Evolutionary conservation across 1,140 invertebrate species (phyloP).

Genomic region (Riptortus pedestris): DNA sequence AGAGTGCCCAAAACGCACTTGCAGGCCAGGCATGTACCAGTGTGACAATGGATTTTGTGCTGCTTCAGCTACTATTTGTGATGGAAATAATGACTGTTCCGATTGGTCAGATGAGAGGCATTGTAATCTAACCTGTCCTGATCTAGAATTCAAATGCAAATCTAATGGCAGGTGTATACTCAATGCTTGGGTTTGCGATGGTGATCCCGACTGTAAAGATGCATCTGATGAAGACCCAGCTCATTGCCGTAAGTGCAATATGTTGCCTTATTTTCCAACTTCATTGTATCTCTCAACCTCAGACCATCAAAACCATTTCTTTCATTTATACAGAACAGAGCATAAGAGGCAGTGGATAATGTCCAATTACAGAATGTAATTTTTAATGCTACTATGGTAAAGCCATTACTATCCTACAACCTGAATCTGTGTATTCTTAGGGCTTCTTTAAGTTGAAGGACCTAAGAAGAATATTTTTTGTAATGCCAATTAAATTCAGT

Average conservation of each 20-base stretch:
- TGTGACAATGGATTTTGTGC: constrained; percentile 89
- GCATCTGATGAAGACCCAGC: constrained; percentile 82
- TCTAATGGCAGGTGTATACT: constrained; percentile 85
- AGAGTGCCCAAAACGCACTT: constrained; percentile 64
- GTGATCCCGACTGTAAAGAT: constrained; percentile 89
- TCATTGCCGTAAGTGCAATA: constrained; percentile 63
- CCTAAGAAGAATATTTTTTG: no score
- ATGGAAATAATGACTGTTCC: constrained; percentile 81
- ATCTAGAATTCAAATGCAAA: constrained; percentile 87
- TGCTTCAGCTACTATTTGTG: constrained; percentile 82
- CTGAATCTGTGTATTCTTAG: no score
- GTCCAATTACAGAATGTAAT: no score
- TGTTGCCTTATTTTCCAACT: no score
- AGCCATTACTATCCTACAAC: no score
- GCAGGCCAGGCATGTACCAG: constrained; percentile 82
- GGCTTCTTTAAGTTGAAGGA: no score
- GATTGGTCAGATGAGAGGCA: constrained; percentile 68
- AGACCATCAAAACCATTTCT: no score
- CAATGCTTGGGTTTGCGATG: constrained; percentile 90
- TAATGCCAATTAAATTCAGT: no score
- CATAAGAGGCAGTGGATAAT: no score
- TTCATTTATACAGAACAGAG: no score
- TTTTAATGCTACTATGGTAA: no score
- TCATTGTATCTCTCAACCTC: no score
- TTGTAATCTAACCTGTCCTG: constrained; percentile 72